phyloP scores from a whole-genome alignment of 2,797 vertebrate genomes.

The Galago senegalensis region DNA sequence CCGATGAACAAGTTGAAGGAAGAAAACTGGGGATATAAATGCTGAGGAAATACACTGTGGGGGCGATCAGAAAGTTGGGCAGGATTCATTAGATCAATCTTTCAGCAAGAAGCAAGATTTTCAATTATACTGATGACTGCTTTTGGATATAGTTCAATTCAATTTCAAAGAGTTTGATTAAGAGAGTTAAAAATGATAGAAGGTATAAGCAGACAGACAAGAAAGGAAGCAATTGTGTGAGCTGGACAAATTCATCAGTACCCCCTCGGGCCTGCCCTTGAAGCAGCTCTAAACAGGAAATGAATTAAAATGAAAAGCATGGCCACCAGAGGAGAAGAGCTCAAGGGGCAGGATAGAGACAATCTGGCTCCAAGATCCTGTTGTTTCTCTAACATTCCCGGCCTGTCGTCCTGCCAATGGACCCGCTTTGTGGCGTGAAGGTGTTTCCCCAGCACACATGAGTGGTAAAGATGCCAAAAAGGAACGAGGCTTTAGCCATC shows the following conservation, averaged over 20 bases:
- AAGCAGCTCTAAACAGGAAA: slow-evolving; percentile 67
- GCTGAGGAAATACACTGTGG: not conserved
- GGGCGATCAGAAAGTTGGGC: not conserved
- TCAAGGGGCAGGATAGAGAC: slow-evolving; percentile 57
- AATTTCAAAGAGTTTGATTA: slow-evolving; percentile 62
- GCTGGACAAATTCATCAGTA: slow-evolving; percentile 11
- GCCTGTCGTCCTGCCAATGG: slow-evolving; percentile 34
- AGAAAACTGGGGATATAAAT: not conserved
- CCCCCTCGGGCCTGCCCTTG: not conserved
- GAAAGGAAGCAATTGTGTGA: not conserved
- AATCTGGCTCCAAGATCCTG: slow-evolving; percentile 45
- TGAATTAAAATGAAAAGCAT: slow-evolving; percentile 59
- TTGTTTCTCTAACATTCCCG: slow-evolving; percentile 27
- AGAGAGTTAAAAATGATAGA: slow-evolving; percentile 21
- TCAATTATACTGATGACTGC: not conserved
- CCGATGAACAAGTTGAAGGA: not conserved
- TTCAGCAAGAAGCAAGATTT: not conserved
- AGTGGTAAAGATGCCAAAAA: slow-evolving; percentile 19
- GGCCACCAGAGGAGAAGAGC: slow-evolving; percentile 74
- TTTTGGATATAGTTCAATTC: slow-evolving; percentile 4
- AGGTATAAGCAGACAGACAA: not conserved
- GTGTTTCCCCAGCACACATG: slow-evolving; percentile 63
- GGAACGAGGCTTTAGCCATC: not conserved
- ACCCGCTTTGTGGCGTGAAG: slow-evolving; percentile 42
- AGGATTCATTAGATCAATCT: not conserved